A percentile compares a stretch with the other conserved stretches of the same genome.
Evolutionary conservation across 2,797 vertebrate genomes (phyloP).

Genomic region (Scomberomorus guttatus): DNA sequence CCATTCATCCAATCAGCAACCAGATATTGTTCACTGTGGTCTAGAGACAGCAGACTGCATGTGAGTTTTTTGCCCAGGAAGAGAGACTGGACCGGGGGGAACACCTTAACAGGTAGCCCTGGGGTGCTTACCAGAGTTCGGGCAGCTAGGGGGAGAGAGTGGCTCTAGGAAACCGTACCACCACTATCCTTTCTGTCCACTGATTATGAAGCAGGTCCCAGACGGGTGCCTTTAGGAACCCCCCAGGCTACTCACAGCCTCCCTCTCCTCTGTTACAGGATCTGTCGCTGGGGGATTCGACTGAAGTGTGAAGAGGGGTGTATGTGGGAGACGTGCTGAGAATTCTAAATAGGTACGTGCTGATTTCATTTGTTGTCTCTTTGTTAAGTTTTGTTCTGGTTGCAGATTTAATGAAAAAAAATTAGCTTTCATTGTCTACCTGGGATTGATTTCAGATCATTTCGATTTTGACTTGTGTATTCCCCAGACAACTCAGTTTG

Average conservation of each 20-base stretch:
- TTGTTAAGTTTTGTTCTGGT: slow-evolving; percentile 74
- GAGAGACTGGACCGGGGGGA: slow-evolving; percentile 83
- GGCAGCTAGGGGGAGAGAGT: slow-evolving; percentile 81
- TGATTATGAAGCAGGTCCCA: slow-evolving; percentile 88
- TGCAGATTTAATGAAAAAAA: slow-evolving; percentile 54
- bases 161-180: slow-evolving; percentile 80
- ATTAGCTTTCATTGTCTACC: slow-evolving; percentile 24
- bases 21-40: slow-evolving; percentile 58
- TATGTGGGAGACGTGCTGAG: slow-evolving; percentile 78
- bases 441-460: slow-evolving; percentile 61
- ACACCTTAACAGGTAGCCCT: slow-evolving; percentile 86
- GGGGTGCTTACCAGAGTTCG: slow-evolving; percentile 84
- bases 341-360: slow-evolving; percentile 80
- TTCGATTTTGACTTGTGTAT: slow-evolving; percentile 58
- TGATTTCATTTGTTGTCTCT: slow-evolving; percentile 78
- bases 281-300: slow-evolving; percentile 85
- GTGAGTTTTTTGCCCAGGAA: slow-evolving; percentile 83
- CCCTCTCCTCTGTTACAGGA: slow-evolving; percentile 86
- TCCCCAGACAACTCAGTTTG: slow-evolving; percentile 46
- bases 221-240: slow-evolving; percentile 86
- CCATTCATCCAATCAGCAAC: slow-evolving; percentile 59
- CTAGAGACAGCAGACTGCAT: slow-evolving; percentile 68
- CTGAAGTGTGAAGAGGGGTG: slow-evolving; percentile 85
- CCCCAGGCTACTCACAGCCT: slow-evolving; percentile 86
- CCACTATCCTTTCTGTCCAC: slow-evolving; percentile 85